These are phyloP conservation scores for Volucella zonaria DNA, from an alignment of 2,888 invertebrate genomes.

Conservation along the genomic window DNA sequence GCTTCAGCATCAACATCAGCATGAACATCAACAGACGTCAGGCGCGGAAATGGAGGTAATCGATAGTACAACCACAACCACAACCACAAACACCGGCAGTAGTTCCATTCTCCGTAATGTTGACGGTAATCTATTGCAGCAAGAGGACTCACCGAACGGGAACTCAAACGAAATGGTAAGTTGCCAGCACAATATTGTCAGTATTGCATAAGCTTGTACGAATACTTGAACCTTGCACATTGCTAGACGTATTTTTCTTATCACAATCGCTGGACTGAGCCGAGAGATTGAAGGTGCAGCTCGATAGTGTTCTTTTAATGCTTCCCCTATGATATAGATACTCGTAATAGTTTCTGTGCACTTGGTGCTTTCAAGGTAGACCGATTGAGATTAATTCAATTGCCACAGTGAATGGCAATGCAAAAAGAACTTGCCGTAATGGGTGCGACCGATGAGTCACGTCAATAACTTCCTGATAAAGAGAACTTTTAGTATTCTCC, in stretches of 20 bases:
- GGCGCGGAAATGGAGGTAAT: conserved; percentile 33
- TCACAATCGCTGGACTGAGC: conserved; percentile 29
- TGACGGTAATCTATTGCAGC: conserved; percentile 29
- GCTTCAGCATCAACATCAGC: background rate
- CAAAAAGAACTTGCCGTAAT: conserved; percentile 13
- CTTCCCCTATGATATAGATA: background rate
- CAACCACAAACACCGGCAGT: conserved; percentile 3
- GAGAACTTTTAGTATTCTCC: too few relatives aligned
- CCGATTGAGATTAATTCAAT: conserved; percentile 15
- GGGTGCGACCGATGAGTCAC: background rate
- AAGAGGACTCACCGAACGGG: conserved; percentile 56
- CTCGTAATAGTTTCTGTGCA: conserved; percentile 24
- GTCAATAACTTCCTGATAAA: too few relatives aligned
- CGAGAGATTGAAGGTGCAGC: background rate
- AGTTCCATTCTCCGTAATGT: conserved; percentile 30
- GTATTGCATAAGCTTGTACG: conserved; percentile 20
- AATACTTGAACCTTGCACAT: background rate
- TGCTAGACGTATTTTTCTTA: conserved; percentile 25
- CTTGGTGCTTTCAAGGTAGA: conserved; percentile 1
- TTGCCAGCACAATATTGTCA: conserved; percentile 8
- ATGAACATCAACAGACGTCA: conserved; percentile 31
- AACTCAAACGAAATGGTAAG: conserved; percentile 73
- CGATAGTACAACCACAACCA: conserved; percentile 31
- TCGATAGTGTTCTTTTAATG: conserved; percentile 5
- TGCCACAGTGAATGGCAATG: conserved; percentile 6